Base-by-base conservation (phyloP, 2,888 invertebrate species). In the Hypomecis atomaria region DNA sequence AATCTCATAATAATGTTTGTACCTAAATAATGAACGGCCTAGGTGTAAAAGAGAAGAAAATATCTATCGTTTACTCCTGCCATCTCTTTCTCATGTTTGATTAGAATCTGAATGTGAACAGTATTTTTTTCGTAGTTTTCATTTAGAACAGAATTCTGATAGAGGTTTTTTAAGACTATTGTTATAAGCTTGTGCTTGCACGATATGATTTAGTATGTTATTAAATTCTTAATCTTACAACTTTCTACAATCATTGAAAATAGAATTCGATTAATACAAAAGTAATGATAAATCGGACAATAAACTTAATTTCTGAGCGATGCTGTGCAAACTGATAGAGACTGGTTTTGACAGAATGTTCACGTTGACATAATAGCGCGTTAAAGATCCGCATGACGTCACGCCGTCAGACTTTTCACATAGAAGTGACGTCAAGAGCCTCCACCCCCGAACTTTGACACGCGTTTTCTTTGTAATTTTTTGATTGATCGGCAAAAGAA, bases 101-200 rank as follows among this genome's bases (percentile, higher is more conserved):
- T 11, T 1, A 38, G 7, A n/a, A 47, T 23, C 4, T 10, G 47
- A n/a, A n/a, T 6, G 5, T 33, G 13, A 53, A 10, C 10, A 53
- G 6, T 54, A 5, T 23, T 33, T 37, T 5, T 47, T 38, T 10
- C 11, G 8, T 53, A 38, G 6, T 55, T 55, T 69, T 72, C 67
- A 71, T 78, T 76, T 71, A 68, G 80, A 81, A 80, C 83, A 81
- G 79, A 66, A 77, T 81, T 81, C 78, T 57, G 64, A 72, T 62
- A 50, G 13, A 38, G 3, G 69, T 73, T 71, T 73, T 71, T 62
- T 65, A 70, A 70, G 65, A 72, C 71, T 72, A 77, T 81, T 74
- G 72, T 78, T 78, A 76, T 76, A 77, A 78, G 81, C 81, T 82
- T 80, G 75, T 74, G 84, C 83, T 81, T 80, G 82, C 77, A 77